phyloP scores from a whole-genome alignment of 2,888 invertebrate genomes.

The Calameuta filiformis region DNA sequence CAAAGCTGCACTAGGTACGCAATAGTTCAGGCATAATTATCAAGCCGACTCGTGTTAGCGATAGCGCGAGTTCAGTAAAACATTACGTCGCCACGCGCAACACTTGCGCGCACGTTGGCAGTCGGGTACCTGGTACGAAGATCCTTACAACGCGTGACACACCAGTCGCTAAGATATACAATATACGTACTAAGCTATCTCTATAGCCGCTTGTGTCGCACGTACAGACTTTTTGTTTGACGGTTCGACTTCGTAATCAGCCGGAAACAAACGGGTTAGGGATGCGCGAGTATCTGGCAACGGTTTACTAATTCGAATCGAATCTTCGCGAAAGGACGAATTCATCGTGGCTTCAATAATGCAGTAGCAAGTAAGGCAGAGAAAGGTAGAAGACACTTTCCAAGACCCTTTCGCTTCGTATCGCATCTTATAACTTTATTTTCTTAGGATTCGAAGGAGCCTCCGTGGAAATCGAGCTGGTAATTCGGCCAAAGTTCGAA shows the following conservation, averaged over 20 bases:
- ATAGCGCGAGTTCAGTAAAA: not conserved
- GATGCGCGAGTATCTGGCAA: not conserved
- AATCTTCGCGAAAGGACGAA: too few relatives aligned
- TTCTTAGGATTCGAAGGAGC: not conserved
- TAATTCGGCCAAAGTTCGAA: too few relatives aligned
- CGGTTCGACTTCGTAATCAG: slow-evolving; percentile 30
- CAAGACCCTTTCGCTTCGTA: not conserved
- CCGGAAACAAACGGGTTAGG: slow-evolving; percentile 26
- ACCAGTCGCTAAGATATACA: not conserved
- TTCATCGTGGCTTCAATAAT: not conserved
- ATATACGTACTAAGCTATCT: not conserved
- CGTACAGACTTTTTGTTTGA: slow-evolving; percentile 23
- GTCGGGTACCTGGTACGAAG: not conserved
- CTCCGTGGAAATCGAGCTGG: too few relatives aligned
- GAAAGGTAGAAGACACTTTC: too few relatives aligned
- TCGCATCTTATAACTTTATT: not conserved
- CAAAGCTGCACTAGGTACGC: not conserved
- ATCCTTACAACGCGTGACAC: not conserved
- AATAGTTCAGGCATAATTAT: not conserved
- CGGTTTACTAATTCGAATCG: too few relatives aligned
- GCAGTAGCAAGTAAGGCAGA: too few relatives aligned
- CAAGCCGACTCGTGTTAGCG: not conserved
- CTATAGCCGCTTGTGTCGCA: not conserved
- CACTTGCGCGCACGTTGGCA: not conserved
- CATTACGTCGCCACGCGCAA: not conserved